A percentile compares a stretch with the other conserved stretches of the same genome.
Evolutionary conservation across 2,888 invertebrate species (phyloP).

Genomic region (Hyposoter dolosus): DNA sequence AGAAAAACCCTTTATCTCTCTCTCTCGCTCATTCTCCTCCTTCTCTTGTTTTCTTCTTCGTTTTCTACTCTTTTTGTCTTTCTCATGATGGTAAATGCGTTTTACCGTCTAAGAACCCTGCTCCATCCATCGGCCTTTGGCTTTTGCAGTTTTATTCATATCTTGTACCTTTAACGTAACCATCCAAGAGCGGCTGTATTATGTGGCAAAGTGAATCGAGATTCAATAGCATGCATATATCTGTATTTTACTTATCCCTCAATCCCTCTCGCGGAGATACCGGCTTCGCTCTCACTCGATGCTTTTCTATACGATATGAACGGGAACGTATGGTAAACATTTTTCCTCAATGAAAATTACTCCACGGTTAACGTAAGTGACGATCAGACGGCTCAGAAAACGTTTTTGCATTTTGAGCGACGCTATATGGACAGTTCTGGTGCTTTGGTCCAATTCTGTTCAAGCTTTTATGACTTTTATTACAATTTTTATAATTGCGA

Average conservation of each 20-base stretch:
- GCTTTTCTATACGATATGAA: conserved; percentile 1
- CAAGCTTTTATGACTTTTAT: no score
- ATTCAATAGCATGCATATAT: conserved; percentile 45
- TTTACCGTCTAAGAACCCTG: conserved; percentile 25
- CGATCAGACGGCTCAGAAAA: neutral
- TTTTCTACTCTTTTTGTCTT: conserved; percentile 4
- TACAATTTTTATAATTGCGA: no score
- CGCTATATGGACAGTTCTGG: neutral
- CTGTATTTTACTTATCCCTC: conserved; percentile 29
- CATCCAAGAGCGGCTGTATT: conserved; percentile 19
- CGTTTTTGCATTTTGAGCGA: neutral
- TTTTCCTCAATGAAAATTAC: conserved; percentile 4
- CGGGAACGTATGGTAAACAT: neutral
- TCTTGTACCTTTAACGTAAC: conserved; percentile 33
- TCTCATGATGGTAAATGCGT: conserved; percentile 19
- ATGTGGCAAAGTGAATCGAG: conserved; percentile 54
- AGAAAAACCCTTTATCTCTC: conserved; percentile 70
- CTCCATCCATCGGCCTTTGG: conserved; percentile 28
- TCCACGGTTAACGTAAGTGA: conserved; percentile 11
- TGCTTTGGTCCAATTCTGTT: neutral
- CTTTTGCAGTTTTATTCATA: conserved; percentile 42
- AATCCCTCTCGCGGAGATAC: neutral
- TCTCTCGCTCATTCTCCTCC: conserved; percentile 5
- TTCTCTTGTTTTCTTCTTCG: neutral
- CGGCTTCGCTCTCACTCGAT: neutral